These are phyloP conservation scores for Thyatira batis DNA, from an alignment of 2,888 invertebrate species.

Conservation along the genomic window DNA sequence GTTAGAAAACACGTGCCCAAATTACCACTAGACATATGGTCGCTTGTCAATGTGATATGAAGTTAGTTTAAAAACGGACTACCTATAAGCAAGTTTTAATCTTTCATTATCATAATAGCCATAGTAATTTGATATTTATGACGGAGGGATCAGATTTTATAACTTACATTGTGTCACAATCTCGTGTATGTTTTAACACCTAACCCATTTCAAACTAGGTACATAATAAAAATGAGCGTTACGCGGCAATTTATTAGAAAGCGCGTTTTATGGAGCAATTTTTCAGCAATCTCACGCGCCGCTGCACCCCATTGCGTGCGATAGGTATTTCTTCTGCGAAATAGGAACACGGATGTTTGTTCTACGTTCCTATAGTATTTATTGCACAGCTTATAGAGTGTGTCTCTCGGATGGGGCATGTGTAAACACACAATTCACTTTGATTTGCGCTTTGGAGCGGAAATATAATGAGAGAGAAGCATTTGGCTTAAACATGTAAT, in stretches of 20 bases:
- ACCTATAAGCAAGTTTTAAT: too few relatives aligned
- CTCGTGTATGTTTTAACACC: background rate
- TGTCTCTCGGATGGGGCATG: background rate
- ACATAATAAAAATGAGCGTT: constrained; percentile 34
- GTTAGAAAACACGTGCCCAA: too few relatives aligned
- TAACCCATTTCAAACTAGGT: constrained; percentile 6
- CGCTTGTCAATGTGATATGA: too few relatives aligned
- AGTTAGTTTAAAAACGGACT: too few relatives aligned
- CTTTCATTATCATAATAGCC: too few relatives aligned
- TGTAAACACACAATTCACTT: constrained; percentile 1
- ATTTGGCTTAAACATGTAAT: background rate
- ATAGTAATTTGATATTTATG: background rate
- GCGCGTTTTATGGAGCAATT: constrained; percentile 54
- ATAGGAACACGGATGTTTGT: background rate
- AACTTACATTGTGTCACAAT: too few relatives aligned
- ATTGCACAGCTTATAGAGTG: background rate
- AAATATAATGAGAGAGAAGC: background rate
- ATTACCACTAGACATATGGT: too few relatives aligned
- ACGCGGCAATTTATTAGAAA: constrained; percentile 48
- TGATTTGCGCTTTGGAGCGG: background rate
- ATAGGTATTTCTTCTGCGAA: constrained; percentile 21
- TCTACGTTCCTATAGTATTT: background rate
- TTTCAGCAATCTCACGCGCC: constrained; percentile 61
- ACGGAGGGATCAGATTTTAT: too few relatives aligned
- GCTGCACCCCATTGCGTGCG: constrained; percentile 58